phyloP scores from a whole-genome alignment of 2,797 vertebrate species.

The Halcyon chelicuti region DNA sequence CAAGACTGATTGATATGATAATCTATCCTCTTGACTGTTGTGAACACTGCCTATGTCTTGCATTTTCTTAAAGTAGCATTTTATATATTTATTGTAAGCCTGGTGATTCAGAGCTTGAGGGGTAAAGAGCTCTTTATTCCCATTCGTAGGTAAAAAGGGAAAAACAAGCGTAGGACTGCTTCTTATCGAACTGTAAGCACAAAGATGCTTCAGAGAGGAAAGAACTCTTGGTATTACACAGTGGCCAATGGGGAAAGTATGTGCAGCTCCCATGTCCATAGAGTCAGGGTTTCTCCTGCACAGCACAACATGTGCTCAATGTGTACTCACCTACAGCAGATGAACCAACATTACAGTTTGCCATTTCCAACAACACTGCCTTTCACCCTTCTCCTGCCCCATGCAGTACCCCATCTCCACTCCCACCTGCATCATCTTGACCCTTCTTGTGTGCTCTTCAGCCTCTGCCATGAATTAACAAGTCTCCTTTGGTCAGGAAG shows the following conservation, averaged over 20 bases:
- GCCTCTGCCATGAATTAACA: background rate
- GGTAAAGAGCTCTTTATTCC: conserved; percentile 19
- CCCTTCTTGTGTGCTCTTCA: background rate
- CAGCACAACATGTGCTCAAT: background rate
- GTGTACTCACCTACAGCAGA: background rate
- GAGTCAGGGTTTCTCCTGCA: background rate
- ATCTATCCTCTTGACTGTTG: conserved; percentile 22
- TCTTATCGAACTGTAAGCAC: background rate
- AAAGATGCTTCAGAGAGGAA: background rate
- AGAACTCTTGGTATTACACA: background rate
- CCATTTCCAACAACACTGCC: background rate
- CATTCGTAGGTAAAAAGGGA: background rate
- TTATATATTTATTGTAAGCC: background rate
- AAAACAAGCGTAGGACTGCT: background rate
- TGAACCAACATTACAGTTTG: background rate
- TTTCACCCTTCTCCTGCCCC: background rate
- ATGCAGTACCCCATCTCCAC: background rate
- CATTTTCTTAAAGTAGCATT: background rate
- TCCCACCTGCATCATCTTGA: background rate
- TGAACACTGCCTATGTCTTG: background rate
- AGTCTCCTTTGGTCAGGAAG: background rate
- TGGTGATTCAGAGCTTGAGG: background rate
- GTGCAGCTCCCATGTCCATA: background rate
- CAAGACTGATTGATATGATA: conserved; percentile 27
- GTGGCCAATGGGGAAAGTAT: background rate